Evolutionary conservation across 2,113 vertebrate genomes (phyloP), one percentile per base, ranked within the genome.

Genomic region (Numida meleagris): DNA sequence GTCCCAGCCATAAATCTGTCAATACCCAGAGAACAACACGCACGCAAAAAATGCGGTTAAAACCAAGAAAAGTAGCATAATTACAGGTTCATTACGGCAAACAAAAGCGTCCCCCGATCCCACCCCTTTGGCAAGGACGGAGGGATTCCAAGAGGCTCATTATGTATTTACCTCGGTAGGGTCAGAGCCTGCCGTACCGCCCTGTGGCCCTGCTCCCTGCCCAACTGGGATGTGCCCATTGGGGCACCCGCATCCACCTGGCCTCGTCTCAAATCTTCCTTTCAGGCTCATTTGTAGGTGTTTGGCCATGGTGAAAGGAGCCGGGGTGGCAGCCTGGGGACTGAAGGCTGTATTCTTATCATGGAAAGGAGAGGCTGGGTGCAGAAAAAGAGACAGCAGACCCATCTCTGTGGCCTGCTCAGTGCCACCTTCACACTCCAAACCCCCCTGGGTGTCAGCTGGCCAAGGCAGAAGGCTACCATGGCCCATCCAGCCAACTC

Each of bases 41-140:
- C 96, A 94, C 93, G 91, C 72, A 95, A 96, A 96, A 97, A 97
- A 97, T 95, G 96, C 45, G 85, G 92, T 92, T 97, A 96, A 97
- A 97, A 93, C 96, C 97, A 94, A 97, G 97, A 97, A 97, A 97
- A 96, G 95, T 72, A 95, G 95, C 95, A 90, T 97, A 97, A 97
- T 97, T 97, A 97, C 96, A 97, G 97, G 97, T 97, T 97, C 96
- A 97, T 97, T 97, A 97, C 1, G 92, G 96, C 96, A 97, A 97
- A 97, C 97, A 97, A 97, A 97, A 97, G 97, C 96, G 94, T 96
- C 97, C 94, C 96, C 72, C 4, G 85, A 96, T 96, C 96, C 96
- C 95, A 97, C 96, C 96, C 96, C 93, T 97, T 97, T 97, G 97
- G 96, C 96, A 97, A 94, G 96, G 93, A 97, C 73, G 12, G 90